phyloP scores from a whole-genome alignment of 2,797 vertebrate species.

The Dendrocincla fuliginosa region DNA sequence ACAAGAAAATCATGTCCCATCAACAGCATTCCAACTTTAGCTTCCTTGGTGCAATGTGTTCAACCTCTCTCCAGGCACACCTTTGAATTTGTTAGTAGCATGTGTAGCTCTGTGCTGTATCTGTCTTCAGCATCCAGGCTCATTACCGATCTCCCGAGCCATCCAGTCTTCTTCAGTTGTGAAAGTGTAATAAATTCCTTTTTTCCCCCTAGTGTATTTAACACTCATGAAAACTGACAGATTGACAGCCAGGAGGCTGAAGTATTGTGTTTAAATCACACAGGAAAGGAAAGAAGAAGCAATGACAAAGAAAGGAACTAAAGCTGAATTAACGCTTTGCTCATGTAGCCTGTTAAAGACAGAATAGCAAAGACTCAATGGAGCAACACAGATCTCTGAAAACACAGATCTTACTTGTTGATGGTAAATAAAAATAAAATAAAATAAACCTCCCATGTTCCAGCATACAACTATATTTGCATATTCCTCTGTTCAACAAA shows the following conservation, averaged over 20 bases:
- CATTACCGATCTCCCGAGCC: background rate
- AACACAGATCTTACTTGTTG: background rate
- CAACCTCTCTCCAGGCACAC: background rate
- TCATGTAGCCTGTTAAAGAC: background rate
- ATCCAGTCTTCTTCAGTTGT: constrained; percentile 2
- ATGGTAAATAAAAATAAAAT: background rate
- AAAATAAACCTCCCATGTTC: rapidly evolving
- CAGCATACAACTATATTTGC: background rate
- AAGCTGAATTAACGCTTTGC: background rate
- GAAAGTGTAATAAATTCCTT: constrained; percentile 34
- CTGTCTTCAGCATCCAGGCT: background rate
- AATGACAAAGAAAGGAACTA: background rate
- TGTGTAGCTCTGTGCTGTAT: background rate
- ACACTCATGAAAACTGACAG: constrained; percentile 10
- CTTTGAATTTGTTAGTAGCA: background rate
- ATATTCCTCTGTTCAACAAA: background rate
- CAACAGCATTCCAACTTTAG: background rate
- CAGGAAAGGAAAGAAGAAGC: background rate
- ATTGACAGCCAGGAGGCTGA: constrained; percentile 10
- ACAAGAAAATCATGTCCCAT: background rate
- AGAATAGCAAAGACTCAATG: background rate
- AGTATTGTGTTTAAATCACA: background rate
- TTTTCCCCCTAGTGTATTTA: constrained; percentile 27
- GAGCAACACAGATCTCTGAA: background rate
- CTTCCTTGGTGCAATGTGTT: background rate